phyloP scores from a whole-genome alignment of 2,888 invertebrate species.

The Mycalesis mineus region DNA sequence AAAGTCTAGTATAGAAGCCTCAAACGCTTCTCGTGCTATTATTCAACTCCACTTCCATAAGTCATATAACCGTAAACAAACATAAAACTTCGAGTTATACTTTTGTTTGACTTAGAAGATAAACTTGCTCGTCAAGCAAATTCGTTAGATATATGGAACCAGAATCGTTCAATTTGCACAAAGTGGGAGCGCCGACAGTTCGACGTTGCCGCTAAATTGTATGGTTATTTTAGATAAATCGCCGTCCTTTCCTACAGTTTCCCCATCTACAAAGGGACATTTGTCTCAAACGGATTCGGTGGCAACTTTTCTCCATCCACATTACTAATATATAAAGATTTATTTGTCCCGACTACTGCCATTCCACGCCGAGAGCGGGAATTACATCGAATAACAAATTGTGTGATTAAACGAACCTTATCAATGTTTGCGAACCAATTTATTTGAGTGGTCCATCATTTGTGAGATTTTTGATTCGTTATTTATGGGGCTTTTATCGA shows the following conservation, averaged over 20 bases:
- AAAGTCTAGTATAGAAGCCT: slow-evolving; percentile 1
- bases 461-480: slow-evolving; percentile 25
- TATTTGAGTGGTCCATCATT: slow-evolving; percentile 48
- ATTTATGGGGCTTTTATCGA: slow-evolving; percentile 11
- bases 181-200: slow-evolving; percentile 70
- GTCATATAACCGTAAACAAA: slow-evolving; percentile 64
- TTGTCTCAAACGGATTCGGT: slow-evolving; percentile 63
- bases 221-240: slow-evolving; percentile 75
- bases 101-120: slow-evolving; percentile 58
- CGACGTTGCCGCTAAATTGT: slow-evolving; percentile 68
- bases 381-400: slow-evolving; percentile 29
- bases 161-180: slow-evolving; percentile 72
- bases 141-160: slow-evolving; percentile 66
- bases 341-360: slow-evolving; percentile 33
- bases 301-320: slow-evolving; percentile 54
- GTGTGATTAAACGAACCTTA: slow-evolving; percentile 31
- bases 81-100: slow-evolving; percentile 57
- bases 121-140: slow-evolving; percentile 69
- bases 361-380: slow-evolving; percentile 25
- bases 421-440: slow-evolving; percentile 38
- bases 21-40: slow-evolving; percentile 33
- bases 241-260: slow-evolving; percentile 62
- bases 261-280: slow-evolving; percentile 67
- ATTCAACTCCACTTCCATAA: slow-evolving; percentile 54
- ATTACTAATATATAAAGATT: slow-evolving; percentile 42